These are phyloP conservation scores for Dermolepida albohirtum DNA, from an alignment of 2,888 invertebrate species.

Conservation along the genomic window DNA sequence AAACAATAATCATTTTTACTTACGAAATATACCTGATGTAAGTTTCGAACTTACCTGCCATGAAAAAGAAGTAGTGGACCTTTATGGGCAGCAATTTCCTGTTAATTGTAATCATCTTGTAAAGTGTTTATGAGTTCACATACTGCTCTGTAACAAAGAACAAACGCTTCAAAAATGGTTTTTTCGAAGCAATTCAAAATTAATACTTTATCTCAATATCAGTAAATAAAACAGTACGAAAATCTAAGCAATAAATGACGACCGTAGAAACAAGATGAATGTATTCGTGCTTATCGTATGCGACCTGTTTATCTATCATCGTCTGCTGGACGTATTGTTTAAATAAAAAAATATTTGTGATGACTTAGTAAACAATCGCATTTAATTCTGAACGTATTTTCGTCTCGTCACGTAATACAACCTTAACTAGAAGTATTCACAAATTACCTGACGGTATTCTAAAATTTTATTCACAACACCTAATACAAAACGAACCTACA, in stretches of 20 bases:
- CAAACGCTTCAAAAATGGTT: background rate
- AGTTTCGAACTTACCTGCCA: constrained; percentile 76
- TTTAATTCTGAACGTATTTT: background rate
- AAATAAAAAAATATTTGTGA: constrained; percentile 2
- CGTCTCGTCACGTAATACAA: no score
- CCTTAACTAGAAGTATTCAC: no score
- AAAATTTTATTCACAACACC: no score
- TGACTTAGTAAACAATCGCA: background rate
- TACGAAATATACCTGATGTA: no score
- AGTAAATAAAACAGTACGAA: background rate
- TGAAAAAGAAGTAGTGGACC: constrained; percentile 88
- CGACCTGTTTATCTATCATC: constrained; percentile 6
- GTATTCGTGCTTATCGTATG: constrained; percentile 15
- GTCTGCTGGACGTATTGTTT: constrained; percentile 14
- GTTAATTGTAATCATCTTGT: constrained; percentile 70
- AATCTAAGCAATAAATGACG: background rate
- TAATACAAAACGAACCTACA: no score
- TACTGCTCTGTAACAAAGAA: constrained; percentile 38
- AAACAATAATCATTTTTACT: no score
- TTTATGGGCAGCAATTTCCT: constrained; percentile 81
- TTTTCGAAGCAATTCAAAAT: background rate
- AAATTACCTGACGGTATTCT: no score
- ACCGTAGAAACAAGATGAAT: background rate
- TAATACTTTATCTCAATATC: background rate
- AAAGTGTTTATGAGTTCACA: constrained; percentile 28